phyloP scores from a whole-genome alignment of 2,888 invertebrate genomes.

The Dasysyrphus albostriatus region DNA sequence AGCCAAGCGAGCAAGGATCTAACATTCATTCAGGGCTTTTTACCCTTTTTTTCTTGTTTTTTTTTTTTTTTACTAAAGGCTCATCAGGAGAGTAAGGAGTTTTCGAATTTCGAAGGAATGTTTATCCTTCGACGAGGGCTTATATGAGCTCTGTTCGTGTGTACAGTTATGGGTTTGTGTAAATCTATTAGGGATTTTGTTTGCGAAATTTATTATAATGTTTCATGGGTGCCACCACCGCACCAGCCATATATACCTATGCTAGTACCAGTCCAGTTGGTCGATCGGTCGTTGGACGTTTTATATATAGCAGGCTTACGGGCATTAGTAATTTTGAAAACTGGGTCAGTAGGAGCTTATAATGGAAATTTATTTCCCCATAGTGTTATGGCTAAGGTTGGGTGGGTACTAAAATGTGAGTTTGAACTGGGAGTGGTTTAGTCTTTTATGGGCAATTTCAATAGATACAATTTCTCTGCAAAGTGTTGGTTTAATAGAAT shows the following conservation, averaged over 20 bases:
- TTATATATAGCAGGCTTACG: conserved; percentile 34
- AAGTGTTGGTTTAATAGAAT: background rate
- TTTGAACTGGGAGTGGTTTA: conserved; percentile 6
- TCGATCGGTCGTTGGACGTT: background rate
- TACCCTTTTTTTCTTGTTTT: background rate
- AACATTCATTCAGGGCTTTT: background rate
- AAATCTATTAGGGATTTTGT: conserved; percentile 63
- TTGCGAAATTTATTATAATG: conserved; percentile 49
- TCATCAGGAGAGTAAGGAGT: conserved; percentile 15
- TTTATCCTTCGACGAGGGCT: conserved; percentile 15
- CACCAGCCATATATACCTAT: too few relatives aligned
- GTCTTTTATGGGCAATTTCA: background rate
- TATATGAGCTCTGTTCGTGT: background rate
- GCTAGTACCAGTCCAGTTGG: background rate
- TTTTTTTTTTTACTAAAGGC: background rate
- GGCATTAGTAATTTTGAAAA: conserved; percentile 52
- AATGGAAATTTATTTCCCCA: conserved; percentile 24
- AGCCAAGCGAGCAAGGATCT: conserved; percentile 18
- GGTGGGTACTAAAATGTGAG: background rate
- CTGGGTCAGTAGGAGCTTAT: conserved; percentile 59
- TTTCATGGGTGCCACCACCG: conserved; percentile 36
- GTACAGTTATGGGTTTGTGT: conserved; percentile 36
- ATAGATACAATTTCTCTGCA: background rate
- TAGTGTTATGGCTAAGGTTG: background rate
- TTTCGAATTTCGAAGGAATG: conserved; percentile 31